phyloP scores from a whole-genome alignment of 92 coral and sea anemone species.

The Palythoa grandiflora region DNA sequence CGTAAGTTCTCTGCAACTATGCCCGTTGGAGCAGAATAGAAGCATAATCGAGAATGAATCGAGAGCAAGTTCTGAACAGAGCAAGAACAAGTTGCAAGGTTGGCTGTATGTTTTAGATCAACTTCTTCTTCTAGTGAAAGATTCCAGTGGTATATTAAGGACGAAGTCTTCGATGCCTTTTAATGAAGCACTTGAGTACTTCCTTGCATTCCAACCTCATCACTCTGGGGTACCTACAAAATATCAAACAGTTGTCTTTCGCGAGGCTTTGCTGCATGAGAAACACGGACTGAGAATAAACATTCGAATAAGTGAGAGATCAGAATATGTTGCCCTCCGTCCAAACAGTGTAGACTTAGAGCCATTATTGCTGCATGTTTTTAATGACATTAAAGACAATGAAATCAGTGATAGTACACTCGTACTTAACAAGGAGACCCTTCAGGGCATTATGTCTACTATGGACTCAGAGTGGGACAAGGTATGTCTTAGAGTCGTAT shows the following conservation, averaged over 20 bases:
- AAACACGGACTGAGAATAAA: constrained; percentile 47
- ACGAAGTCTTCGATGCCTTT: constrained; percentile 48
- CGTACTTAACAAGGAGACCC: too few relatives aligned
- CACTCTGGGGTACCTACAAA: constrained; percentile 51
- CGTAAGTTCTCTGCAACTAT: constrained; percentile 28
- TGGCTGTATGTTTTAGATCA: constrained; percentile 46
- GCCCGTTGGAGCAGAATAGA: constrained; percentile 46
- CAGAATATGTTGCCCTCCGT: constrained; percentile 45
- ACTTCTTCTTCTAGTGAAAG: constrained; percentile 43
- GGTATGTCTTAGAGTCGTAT: too few relatives aligned
- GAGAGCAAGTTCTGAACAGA: constrained; percentile 44
- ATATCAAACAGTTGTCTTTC: constrained; percentile 46
- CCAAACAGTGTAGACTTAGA: constrained; percentile 52
- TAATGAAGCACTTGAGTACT: constrained; percentile 56
- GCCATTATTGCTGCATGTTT: constrained; percentile 40
- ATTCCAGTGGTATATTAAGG: constrained; percentile 31
- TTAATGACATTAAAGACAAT: constrained; percentile 14
- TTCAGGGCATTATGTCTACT: too few relatives aligned
- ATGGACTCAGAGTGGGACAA: too few relatives aligned
- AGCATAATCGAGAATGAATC: constrained; percentile 1
- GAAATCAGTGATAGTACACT: too few relatives aligned
- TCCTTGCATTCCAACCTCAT: constrained; percentile 50
- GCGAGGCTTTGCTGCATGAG: constrained; percentile 50
- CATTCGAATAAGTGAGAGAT: constrained; percentile 34
- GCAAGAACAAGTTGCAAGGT: constrained; percentile 50